Evolutionary conservation across 2,888 invertebrate species (phyloP).

Genomic region (Hypselothyrea guttata): DNA sequence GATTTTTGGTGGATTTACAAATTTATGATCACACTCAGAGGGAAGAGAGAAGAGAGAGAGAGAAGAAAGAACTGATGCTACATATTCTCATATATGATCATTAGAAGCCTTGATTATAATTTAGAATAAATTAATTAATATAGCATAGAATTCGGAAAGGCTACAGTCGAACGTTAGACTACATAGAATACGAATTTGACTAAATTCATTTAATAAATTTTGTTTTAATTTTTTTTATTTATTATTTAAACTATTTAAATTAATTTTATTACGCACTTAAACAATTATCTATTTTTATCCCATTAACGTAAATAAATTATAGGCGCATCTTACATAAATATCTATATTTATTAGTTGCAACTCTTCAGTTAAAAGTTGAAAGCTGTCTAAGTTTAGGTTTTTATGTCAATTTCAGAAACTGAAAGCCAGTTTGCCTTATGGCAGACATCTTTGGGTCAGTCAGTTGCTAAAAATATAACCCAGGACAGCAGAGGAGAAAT

Average conservation of each 20-base stretch:
- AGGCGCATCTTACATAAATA: too few relatives aligned
- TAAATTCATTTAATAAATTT: too few relatives aligned
- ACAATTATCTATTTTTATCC: neutral
- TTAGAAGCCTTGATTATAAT: neutral
- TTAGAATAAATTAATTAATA: too few relatives aligned
- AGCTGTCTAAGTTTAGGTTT: conserved; percentile 8
- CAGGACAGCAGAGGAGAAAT: conserved; percentile 19
- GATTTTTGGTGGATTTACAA: conserved; percentile 70
- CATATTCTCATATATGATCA: neutral
- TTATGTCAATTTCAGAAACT: conserved; percentile 10
- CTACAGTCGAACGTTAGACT: too few relatives aligned
- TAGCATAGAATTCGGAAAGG: too few relatives aligned
- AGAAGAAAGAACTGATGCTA: neutral
- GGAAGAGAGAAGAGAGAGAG: conserved; percentile 5
- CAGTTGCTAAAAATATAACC: conserved; percentile 61
- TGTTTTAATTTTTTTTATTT: too few relatives aligned
- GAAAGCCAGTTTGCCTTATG: conserved; percentile 20
- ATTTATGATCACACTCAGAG: conserved; percentile 51
- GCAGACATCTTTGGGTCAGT: conserved; percentile 54
- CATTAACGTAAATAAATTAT: too few relatives aligned
- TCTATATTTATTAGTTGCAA: too few relatives aligned
- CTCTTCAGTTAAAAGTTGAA: too few relatives aligned
- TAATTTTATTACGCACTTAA: too few relatives aligned
- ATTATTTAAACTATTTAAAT: too few relatives aligned
- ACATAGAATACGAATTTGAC: too few relatives aligned